phyloP scores from a whole-genome alignment of 2,113 vertebrate species.

The Ivindomyrus marchei region DNA sequence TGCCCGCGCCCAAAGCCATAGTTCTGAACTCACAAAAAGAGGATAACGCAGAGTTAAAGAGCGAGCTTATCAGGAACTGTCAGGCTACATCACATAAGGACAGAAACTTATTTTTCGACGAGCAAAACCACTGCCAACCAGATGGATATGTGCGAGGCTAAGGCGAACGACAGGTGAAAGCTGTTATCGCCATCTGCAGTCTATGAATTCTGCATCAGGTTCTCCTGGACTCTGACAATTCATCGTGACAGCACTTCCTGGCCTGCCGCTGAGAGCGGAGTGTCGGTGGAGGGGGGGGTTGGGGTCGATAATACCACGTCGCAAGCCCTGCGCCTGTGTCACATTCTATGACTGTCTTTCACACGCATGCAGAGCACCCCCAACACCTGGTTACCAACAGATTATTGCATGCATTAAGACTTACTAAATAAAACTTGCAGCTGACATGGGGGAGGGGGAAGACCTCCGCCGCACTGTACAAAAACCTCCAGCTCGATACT shows the following conservation, averaged over 20 bases:
- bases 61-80: neutral
- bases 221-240: conserved; percentile 55
- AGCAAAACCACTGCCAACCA: neutral
- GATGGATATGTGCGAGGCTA: conserved; percentile 21
- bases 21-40: neutral
- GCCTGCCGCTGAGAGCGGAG: conserved; percentile 46
- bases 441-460: neutral
- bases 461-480: neutral
- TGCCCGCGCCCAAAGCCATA: neutral
- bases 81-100: neutral
- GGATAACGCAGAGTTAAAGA: neutral
- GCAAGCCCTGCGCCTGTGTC: neutral
- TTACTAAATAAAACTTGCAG: neutral
- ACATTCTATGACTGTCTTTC: neutral
- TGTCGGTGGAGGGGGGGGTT: conserved; percentile 1
- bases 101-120: neutral
- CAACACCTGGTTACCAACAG: neutral
- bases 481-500: neutral
- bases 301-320: neutral
- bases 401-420: neutral
- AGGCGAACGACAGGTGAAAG: conserved; percentile 30
- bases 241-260: conserved; percentile 62
- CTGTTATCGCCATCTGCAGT: conserved; percentile 30
- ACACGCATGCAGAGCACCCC: neutral
- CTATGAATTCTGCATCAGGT: conserved; percentile 33